These are phyloP conservation scores for Notiomystis cincta DNA, from an alignment of 2,113 vertebrate species.

Conservation along the genomic window DNA sequence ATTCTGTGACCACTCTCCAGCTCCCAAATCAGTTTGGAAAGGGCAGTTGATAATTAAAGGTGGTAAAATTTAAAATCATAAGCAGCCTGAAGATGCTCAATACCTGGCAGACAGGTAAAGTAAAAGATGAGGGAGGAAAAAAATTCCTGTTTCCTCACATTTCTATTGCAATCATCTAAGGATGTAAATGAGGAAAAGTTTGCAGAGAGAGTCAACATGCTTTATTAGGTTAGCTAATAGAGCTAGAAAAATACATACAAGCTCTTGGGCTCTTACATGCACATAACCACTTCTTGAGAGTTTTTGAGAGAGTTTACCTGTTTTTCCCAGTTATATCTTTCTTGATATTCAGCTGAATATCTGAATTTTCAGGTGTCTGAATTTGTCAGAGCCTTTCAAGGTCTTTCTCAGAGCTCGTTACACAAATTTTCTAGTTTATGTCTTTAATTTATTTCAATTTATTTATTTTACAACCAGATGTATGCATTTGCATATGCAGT, in stretches of 20 bases:
- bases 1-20: not conserved
- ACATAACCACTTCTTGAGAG: not conserved
- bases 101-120: not conserved
- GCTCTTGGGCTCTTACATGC: not conserved
- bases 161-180: not conserved
- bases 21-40: not conserved
- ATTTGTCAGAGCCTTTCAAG: not conserved
- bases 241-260: not conserved
- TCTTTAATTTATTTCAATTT: not conserved
- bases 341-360: not conserved
- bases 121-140: not conserved
- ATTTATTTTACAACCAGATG: not conserved
- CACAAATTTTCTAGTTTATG: not conserved
- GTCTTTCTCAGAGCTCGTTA: not conserved
- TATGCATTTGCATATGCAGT: not conserved
- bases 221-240: not conserved
- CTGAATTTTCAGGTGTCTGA: not conserved
- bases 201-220: not conserved
- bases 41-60: not conserved
- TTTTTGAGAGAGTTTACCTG: not conserved
- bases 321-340: not conserved
- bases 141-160: not conserved
- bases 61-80: not conserved
- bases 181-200: not conserved
- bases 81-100: not conserved